Conservation (phyloP, 2,113 vertebrate genomes). For the Ginglymostoma cirratum region DNA sequence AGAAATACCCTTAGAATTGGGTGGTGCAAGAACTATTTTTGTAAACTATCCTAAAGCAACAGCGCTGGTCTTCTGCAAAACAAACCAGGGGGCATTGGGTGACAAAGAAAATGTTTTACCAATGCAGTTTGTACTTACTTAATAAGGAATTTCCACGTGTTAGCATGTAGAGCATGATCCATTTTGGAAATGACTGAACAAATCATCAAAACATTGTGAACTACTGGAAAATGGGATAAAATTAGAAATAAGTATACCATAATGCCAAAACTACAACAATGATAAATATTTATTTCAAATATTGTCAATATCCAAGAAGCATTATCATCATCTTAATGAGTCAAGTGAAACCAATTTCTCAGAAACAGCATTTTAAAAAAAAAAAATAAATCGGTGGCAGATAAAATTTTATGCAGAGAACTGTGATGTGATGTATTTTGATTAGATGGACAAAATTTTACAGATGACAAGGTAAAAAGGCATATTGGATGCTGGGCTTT, state of each 20-base stretch:
- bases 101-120: not conserved
- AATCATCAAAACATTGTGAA: constrained; percentile 84
- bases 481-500: not conserved
- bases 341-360: not conserved
- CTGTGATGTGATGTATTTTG: not conserved
- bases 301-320: not conserved
- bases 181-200: constrained; percentile 81
- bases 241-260: not conserved
- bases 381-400: not conserved
- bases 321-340: not conserved
- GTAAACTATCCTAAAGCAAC: not conserved
- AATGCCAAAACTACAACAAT: not conserved
- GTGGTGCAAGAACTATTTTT: not conserved
- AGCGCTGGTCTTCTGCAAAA: not conserved
- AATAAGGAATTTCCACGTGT: constrained; percentile 94
- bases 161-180: constrained; percentile 90
- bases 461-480: not conserved
- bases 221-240: constrained; percentile 57
- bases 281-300: not conserved
- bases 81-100: not conserved
- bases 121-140: constrained; percentile 66
- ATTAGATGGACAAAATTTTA: not conserved
- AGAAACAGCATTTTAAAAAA: not conserved
- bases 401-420: not conserved
- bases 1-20: not conserved